Base-by-base conservation (phyloP, 2,113 vertebrate genomes). In the Phoenicopterus ruber region DNA sequence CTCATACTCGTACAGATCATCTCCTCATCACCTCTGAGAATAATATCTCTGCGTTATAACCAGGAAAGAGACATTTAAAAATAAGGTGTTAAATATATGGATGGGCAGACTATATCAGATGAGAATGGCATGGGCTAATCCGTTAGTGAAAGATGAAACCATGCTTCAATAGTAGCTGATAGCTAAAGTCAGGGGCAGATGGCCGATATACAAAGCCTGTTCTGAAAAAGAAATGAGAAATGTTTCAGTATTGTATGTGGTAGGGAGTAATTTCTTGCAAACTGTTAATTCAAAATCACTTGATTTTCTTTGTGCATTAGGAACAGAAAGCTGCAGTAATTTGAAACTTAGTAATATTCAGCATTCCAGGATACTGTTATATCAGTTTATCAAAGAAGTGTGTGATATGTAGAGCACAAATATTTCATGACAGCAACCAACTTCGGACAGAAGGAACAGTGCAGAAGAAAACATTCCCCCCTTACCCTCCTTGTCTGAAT, bases 121-220 rank as follows among this genome's bases (percentile, higher is more conserved):
- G 93, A 95, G 96, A 97, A 93, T 90, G 90, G 94, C 94, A 95
- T 11, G 49, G 78, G 46, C 82, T 97, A 96, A 97, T 97, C 96
- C 80, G 91, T 94, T 76, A 94, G 73, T 96, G 96, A 97, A 97
- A 97, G 94, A 95, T 94, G 95, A 96, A 95, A 95, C 96, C 42
- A 0, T 86, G 66, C 82, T 79, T 89, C 80, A 90, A 1, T 58
- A 92, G 61, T 82, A 69, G 52, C 87, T 96, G 84, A 66, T 95
- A 88, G 77, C 86, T 96, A n/a, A 91, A 96, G 83, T 62, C 84
- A 34, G 76, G 59, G 83, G 80, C 95, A 96, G 94, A 96, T 88
- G 88, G 22, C 62, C 67, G 76, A 78, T 86, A 26, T 1, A n/a
- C 78, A 63, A 86, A 94, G 88, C 59, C 49, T 84, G 72, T 78